Conservation (phyloP, 2,888 invertebrate genomes). For the Marasmarcha lunaedactyla region DNA sequence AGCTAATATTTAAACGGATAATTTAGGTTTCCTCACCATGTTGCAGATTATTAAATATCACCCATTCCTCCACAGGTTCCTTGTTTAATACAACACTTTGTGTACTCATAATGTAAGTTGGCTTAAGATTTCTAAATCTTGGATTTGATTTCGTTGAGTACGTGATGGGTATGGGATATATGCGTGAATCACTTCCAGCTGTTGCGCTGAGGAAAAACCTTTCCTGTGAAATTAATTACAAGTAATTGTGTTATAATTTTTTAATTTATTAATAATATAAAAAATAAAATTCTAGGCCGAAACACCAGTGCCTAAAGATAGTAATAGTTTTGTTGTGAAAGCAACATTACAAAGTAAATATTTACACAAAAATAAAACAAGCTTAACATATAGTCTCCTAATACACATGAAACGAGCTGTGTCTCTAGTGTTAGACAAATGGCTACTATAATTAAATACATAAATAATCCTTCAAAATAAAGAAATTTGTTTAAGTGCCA, state of each 20-base stretch:
- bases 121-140: slow-evolving; percentile 33
- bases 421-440: too few relatives aligned
- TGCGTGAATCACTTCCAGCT: slow-evolving; percentile 28
- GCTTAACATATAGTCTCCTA: too few relatives aligned
- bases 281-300: not conserved
- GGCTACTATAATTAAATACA: too few relatives aligned
- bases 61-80: slow-evolving; percentile 59
- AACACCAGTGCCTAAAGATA: too few relatives aligned
- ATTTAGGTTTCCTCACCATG: slow-evolving; percentile 71
- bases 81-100: slow-evolving; percentile 33
- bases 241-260: too few relatives aligned
- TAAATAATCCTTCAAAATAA: too few relatives aligned
- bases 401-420: too few relatives aligned
- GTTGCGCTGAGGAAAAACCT: slow-evolving; percentile 64
- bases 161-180: slow-evolving; percentile 59
- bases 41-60: slow-evolving; percentile 74
- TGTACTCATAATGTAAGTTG: slow-evolving; percentile 55
- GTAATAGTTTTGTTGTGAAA: too few relatives aligned
- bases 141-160: slow-evolving; percentile 40
- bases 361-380: too few relatives aligned
- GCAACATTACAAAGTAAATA: too few relatives aligned
- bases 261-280: not conserved
- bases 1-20: too few relatives aligned
- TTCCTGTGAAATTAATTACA: slow-evolving; percentile 46
- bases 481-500: too few relatives aligned